phyloP scores from a whole-genome alignment of 2,888 invertebrate species.

The Ennomos fuscantarius region DNA sequence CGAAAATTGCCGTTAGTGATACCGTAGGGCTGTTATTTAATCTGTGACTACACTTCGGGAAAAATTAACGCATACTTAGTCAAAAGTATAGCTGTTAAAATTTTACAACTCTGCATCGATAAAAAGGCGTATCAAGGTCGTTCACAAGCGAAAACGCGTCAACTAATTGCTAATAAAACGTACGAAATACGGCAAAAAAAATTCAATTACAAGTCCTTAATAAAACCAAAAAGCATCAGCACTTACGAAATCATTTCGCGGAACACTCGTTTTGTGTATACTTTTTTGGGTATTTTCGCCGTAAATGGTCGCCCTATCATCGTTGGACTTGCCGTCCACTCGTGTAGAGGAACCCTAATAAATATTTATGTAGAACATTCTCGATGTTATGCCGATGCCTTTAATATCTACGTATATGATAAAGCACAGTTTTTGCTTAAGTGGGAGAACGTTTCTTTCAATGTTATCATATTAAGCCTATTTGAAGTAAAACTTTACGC shows the following conservation, averaged over 20 bases:
- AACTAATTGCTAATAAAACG: neutral
- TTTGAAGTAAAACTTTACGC: too few species aligned
- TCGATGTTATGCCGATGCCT: constrained; percentile 47
- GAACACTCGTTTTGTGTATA: constrained; percentile 14
- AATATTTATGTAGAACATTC: constrained; percentile 73
- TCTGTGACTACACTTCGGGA: too few species aligned
- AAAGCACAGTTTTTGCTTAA: constrained; percentile 37
- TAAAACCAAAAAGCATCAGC: constrained; percentile 21
- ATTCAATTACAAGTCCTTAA: constrained; percentile 28
- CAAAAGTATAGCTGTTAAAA: too few species aligned
- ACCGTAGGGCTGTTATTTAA: too few species aligned
- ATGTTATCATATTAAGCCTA: constrained; percentile 20
- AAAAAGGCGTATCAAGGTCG: too few species aligned
- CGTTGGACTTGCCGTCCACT: constrained; percentile 51
- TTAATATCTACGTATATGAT: constrained; percentile 43
- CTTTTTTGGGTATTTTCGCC: neutral
- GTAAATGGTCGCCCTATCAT: constrained; percentile 42
- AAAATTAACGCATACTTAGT: too few species aligned
- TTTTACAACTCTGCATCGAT: too few species aligned
- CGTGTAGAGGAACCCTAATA: constrained; percentile 64
- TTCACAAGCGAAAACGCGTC: too few species aligned
- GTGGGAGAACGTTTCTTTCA: constrained; percentile 21
- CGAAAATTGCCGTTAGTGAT: too few species aligned
- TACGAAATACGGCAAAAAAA: constrained; percentile 19
- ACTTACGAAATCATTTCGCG: constrained; percentile 24